Evolutionary conservation across 2,113 vertebrate genomes (phyloP).

Genomic region (Cairina moschata): DNA sequence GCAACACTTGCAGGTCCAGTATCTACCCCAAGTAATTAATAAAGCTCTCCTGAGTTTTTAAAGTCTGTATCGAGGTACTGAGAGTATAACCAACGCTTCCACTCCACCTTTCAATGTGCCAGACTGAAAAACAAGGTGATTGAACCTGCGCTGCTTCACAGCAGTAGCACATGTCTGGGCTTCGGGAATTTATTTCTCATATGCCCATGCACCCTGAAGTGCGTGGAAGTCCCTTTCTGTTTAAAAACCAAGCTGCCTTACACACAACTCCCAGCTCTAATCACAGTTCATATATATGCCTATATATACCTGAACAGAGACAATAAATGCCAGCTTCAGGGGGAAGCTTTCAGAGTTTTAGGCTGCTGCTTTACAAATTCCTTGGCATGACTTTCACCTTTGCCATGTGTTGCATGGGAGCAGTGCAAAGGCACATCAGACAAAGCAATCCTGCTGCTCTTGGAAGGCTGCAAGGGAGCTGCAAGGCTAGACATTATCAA

Average conservation of each 20-base stretch:
- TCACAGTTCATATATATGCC: not conserved
- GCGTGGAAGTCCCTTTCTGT: not conserved
- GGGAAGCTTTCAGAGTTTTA: not conserved
- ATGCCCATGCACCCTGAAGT: not conserved
- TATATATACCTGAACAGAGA: not conserved
- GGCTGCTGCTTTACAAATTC: not conserved
- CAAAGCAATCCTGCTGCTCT: not conserved
- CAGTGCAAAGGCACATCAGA: not conserved
- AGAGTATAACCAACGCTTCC: not conserved
- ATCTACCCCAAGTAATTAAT: not conserved
- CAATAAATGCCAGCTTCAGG: not conserved
- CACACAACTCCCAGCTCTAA: not conserved
- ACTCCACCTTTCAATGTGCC: accelerated
- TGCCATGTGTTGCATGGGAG: accelerated
- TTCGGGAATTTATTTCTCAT: not conserved
- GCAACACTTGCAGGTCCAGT: not conserved
- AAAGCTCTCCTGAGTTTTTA: not conserved
- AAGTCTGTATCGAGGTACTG: accelerated
- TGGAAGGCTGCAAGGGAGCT: not conserved
- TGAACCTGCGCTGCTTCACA: not conserved
- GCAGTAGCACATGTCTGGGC: not conserved
- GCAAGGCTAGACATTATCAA: accelerated
- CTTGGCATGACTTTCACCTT: accelerated
- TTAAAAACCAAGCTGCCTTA: not conserved
- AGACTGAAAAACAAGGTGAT: not conserved